Evolutionary conservation across 2,113 vertebrate genomes (phyloP).

Genomic region (Pseudopodoces humilis): DNA sequence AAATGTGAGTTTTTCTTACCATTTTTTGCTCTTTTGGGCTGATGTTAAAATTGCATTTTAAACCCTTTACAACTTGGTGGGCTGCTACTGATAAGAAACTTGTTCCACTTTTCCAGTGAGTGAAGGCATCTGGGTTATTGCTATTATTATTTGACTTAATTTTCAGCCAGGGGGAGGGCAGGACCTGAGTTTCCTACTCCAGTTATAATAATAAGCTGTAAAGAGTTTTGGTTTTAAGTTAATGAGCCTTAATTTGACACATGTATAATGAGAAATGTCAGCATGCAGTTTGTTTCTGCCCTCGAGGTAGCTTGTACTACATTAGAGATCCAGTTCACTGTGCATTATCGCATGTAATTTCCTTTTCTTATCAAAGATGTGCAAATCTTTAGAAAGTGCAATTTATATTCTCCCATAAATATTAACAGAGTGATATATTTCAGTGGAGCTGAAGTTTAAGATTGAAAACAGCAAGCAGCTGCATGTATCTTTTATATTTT

Average conservation of each 20-base stretch:
- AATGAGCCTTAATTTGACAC: constrained; percentile 54
- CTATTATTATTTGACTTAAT: constrained; percentile 31
- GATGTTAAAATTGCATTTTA: not conserved
- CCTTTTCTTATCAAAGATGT: constrained; percentile 37
- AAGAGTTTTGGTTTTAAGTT: constrained; percentile 38
- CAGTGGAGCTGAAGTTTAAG: not conserved
- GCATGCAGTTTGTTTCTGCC: constrained; percentile 26
- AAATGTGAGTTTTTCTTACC: constrained; percentile 46
- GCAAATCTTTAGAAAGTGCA: constrained; percentile 17
- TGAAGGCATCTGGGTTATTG: constrained; percentile 1
- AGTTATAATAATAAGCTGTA: constrained; percentile 21
- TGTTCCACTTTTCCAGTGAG: not conserved
- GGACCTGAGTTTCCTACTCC: constrained; percentile 3
- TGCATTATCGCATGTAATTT: constrained; percentile 19
- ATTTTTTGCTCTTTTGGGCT: not conserved
- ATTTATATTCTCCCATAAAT: constrained; percentile 35
- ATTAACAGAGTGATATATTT: constrained; percentile 10
- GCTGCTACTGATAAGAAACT: not conserved
- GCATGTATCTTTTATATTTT: not conserved
- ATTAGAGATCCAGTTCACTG: constrained; percentile 5
- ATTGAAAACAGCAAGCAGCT: not conserved
- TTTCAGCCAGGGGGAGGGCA: not conserved
- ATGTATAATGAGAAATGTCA: constrained; percentile 25
- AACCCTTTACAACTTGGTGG: not conserved
- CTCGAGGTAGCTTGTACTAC: constrained; percentile 11